phyloP scores from a whole-genome alignment of 2,113 vertebrate species.

The Microcebus lehilahytsara region DNA sequence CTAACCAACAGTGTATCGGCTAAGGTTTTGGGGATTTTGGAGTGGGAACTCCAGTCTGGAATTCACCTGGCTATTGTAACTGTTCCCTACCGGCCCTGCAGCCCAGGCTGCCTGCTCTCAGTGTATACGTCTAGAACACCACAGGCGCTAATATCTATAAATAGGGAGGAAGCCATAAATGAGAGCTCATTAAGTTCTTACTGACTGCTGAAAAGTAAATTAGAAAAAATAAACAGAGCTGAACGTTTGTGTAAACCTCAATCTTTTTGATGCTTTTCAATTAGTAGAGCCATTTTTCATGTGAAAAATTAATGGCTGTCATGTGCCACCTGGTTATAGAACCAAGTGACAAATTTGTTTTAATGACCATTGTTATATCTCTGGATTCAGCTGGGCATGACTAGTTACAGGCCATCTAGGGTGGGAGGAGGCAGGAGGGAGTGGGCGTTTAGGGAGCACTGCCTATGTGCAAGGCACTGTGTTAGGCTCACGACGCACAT shows the following conservation, averaged over 20 bases:
- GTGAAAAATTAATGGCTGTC: constrained; percentile 74
- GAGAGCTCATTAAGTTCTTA: constrained; percentile 77
- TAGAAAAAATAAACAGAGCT: constrained; percentile 78
- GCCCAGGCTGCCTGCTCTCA: neutral
- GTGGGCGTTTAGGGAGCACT: neutral
- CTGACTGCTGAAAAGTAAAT: constrained; percentile 77
- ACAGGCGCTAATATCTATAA: constrained; percentile 53
- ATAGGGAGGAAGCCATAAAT: constrained; percentile 71
- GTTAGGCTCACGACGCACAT: neutral
- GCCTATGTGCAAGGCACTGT: neutral
- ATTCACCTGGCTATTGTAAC: neutral
- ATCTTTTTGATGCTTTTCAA: constrained; percentile 78
- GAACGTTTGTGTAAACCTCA: constrained; percentile 77
- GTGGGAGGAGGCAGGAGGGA: neutral
- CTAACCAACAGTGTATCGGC: neutral
- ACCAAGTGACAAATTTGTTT: constrained; percentile 67
- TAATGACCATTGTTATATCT: constrained; percentile 63
- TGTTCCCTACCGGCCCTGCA: neutral
- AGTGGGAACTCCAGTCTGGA: neutral
- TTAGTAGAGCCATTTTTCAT: constrained; percentile 75
- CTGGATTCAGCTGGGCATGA: constrained; percentile 38
- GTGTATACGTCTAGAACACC: neutral
- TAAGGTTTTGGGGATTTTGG: neutral
- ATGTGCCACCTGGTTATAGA: constrained; percentile 71
- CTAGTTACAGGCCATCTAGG: constrained; percentile 38